Base-by-base conservation (phyloP, 1,140 invertebrate genomes). In the Orchestia grillus region DNA sequence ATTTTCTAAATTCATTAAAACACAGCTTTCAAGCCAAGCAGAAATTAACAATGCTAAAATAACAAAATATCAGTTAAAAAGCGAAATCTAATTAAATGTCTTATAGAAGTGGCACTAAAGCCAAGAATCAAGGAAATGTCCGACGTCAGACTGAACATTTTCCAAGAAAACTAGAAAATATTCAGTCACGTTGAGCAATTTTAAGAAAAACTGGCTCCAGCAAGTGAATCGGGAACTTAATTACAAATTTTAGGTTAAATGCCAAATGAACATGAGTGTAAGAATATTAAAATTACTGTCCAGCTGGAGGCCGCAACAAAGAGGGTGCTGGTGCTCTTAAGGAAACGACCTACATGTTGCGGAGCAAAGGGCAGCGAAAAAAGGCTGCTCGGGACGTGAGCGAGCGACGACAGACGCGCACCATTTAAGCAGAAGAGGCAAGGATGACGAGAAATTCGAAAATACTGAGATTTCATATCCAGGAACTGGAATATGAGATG, bases 391-490 rank as follows among this genome's bases (percentile, higher is more conserved):
- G 88, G 42, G 43, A 44, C 87, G 88, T 42, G 88, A 90, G 41
- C 42, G 88, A 77, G 88, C 88, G 42, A 90, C 36, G 23, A 90
- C 36, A 90, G 88, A 90, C 42, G 88, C n/a, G 88, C 4, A 41
- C 88, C 88, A 90, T n/a, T n/a, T 90, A 90, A 90, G 41, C 43
- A 44, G 88, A 90, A 90, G 88, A 90, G n/a, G 88, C 88, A 90
- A 90, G 88, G 88, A 90, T 43, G 36, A 90, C 23, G 28, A 41
- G n/a, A 90, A 90, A 90, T 90, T 41, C 42, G n/a, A 90, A 90
- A 90, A 42, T 77, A 28, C 36, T 77, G 1, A 28, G 62, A 36
- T 77, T 77, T 77, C 3, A 77, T 3, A 77, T 77, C 36, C 1
- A 77, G 62, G 15, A 77, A 77, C 11, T 28, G 62, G 62, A 77